Evolutionary conservation across 2,888 invertebrate species (phyloP).

Genomic region (Drosophila setosimentum): DNA sequence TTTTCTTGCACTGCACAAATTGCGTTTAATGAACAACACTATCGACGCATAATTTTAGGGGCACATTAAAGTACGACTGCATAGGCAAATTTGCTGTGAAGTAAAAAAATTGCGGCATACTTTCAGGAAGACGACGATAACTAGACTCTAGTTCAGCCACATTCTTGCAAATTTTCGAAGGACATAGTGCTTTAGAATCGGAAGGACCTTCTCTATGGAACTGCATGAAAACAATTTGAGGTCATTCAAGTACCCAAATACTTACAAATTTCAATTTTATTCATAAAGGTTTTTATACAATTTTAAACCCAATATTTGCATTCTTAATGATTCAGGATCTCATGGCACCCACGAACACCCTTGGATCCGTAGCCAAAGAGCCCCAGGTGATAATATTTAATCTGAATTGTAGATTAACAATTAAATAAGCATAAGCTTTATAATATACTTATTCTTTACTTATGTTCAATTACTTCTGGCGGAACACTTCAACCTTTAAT

Average conservation of each 20-base stretch:
- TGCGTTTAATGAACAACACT: neutral
- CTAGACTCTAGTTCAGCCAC: too few species aligned
- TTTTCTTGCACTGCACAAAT: neutral
- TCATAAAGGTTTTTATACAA: too few species aligned
- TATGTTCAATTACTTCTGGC: conserved; percentile 58
- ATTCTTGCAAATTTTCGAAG: too few species aligned
- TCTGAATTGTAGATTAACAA: neutral
- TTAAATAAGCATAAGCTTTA: neutral
- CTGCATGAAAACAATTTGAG: too few species aligned
- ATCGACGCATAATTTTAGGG: neutral
- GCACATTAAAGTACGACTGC: neutral
- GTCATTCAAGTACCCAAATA: too few species aligned
- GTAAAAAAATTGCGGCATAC: neutral
- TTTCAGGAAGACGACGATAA: too few species aligned
- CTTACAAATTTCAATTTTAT: too few species aligned
- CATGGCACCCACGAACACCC: neutral
- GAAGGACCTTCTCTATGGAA: neutral
- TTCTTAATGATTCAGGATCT: neutral
- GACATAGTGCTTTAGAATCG: too few species aligned
- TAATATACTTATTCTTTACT: neutral
- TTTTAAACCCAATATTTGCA: neutral
- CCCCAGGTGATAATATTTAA: neutral
- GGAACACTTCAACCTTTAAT: conserved; percentile 84
- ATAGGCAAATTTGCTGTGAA: neutral
- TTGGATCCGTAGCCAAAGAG: neutral